A percentile compares a stretch with the other conserved stretches of the same genome.
Evolutionary conservation across 1,140 invertebrate genomes (phyloP).

Genomic region (Phymorhynchus buccinoides): DNA sequence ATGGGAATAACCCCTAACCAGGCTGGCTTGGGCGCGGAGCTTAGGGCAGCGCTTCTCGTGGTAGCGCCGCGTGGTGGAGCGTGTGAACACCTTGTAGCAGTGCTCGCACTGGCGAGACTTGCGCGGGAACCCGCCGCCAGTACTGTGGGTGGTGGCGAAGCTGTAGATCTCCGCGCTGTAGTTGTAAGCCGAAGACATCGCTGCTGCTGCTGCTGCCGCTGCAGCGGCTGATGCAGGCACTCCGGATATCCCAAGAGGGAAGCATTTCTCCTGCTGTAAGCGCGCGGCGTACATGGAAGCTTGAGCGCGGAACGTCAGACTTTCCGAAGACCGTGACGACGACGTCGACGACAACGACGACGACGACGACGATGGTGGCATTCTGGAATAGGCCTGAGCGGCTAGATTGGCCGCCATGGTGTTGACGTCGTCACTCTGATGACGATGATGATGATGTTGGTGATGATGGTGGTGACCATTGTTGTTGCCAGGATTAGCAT

Average conservation of each 20-base stretch:
- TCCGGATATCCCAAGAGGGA: slow-evolving; percentile 68
- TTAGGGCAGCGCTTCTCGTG: slow-evolving; percentile 68
- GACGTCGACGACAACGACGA: no score
- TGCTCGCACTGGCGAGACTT: slow-evolving; percentile 69
- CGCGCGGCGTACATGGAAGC: slow-evolving; percentile 15
- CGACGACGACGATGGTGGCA: no score
- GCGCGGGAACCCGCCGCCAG: slow-evolving; percentile 66
- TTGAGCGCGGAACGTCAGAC: neutral
- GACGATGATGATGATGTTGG: no score
- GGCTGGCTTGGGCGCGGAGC: slow-evolving; percentile 62
- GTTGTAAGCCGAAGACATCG: no score
- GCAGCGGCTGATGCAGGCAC: slow-evolving; percentile 66
- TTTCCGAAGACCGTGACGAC: no score
- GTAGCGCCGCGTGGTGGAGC: slow-evolving; percentile 68
- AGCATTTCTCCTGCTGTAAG: slow-evolving; percentile 43
- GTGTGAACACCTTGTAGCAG: slow-evolving; percentile 68
- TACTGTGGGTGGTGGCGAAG: slow-evolving; percentile 66
- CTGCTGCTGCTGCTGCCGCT: slow-evolving; percentile 64
- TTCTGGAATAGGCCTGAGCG: slow-evolving; percentile 7
- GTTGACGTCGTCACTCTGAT: no score
- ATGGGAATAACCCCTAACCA: slow-evolving; percentile 43
- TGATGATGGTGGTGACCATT: no score
- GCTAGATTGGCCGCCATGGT: slow-evolving; percentile 26
- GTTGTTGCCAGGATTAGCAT: no score
- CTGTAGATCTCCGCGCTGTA: slow-evolving; percentile 67